phyloP scores from a whole-genome alignment of 2,888 invertebrate species.

The Ditylenchus weischeri region DNA sequence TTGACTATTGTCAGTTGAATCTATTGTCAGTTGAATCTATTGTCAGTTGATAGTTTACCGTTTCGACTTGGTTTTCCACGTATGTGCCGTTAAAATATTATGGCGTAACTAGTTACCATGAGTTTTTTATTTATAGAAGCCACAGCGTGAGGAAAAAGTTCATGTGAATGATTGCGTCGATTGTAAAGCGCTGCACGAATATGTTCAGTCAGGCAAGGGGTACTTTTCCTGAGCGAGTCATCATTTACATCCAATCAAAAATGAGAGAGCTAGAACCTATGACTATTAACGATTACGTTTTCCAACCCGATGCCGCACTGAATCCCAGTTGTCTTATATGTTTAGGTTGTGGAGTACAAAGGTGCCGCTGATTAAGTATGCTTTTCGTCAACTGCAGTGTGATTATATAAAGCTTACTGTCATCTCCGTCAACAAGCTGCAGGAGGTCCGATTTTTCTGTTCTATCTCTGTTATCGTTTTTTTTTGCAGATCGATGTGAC shows the following conservation, averaged over 20 bases:
- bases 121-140: conserved; percentile 11
- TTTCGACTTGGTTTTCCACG: conserved; percentile 39
- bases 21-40: too few species aligned
- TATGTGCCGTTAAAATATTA: too few species aligned
- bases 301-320: too few species aligned
- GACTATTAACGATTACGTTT: too few species aligned
- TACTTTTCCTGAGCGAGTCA: conserved; percentile 33
- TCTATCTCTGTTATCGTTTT: neutral
- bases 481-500: conserved; percentile 21
- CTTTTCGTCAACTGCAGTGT: neutral
- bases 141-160: conserved; percentile 34
- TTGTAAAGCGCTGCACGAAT: conserved; percentile 29
- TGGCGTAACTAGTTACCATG: too few species aligned
- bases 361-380: conserved; percentile 25
- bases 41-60: too few species aligned
- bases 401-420: conserved; percentile 35
- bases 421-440: conserved; percentile 46
- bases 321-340: neutral
- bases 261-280: conserved; percentile 18
- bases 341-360: conserved; percentile 31
- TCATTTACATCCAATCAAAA: conserved; percentile 41
- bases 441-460: conserved; percentile 38
- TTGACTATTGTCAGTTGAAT: too few species aligned
- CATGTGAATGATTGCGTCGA: conserved; percentile 22
- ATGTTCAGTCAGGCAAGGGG: conserved; percentile 24